Conservation (phyloP, 2,888 invertebrate species). For the Notocelia uddmanniana region DNA sequence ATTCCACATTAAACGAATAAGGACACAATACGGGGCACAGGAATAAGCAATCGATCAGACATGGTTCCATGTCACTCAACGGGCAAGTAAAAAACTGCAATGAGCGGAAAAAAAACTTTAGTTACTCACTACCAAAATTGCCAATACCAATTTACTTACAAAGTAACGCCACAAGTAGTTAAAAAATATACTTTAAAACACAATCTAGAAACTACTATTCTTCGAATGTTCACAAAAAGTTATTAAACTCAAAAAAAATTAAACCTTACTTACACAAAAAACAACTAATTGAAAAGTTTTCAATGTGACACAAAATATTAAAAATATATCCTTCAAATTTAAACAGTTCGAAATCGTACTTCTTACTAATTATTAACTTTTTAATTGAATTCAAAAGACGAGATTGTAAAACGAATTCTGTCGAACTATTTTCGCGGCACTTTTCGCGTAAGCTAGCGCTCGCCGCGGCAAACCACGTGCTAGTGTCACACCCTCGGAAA, state of each 20-base stretch:
- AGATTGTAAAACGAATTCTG: constrained; percentile 43
- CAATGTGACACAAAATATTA: background rate
- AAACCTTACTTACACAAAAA: background rate
- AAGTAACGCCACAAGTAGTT: constrained; percentile 10
- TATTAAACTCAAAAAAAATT: background rate
- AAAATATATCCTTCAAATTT: background rate
- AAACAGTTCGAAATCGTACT: constrained; percentile 6
- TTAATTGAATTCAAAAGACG: constrained; percentile 47
- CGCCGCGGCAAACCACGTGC: constrained; percentile 78
- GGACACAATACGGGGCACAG: constrained; percentile 50
- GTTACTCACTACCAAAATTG: constrained; percentile 43
- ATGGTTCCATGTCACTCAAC: constrained; percentile 57
- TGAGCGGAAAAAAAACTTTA: constrained; percentile 45
- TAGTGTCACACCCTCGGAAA: constrained; percentile 79
- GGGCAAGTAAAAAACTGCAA: constrained; percentile 49
- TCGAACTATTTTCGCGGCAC: constrained; percentile 54
- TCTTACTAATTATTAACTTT: background rate
- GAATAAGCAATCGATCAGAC: constrained; percentile 58
- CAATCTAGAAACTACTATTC: background rate
- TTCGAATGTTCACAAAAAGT: background rate
- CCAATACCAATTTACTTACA: background rate
- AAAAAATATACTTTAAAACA: background rate
- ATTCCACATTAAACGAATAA: constrained; percentile 76
- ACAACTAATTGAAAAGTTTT: background rate
- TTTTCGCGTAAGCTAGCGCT: constrained; percentile 76